phyloP scores from a whole-genome alignment of 37 sponge, comb jelly and placozoan genomes.

The Mnemiopsis leidyi region DNA sequence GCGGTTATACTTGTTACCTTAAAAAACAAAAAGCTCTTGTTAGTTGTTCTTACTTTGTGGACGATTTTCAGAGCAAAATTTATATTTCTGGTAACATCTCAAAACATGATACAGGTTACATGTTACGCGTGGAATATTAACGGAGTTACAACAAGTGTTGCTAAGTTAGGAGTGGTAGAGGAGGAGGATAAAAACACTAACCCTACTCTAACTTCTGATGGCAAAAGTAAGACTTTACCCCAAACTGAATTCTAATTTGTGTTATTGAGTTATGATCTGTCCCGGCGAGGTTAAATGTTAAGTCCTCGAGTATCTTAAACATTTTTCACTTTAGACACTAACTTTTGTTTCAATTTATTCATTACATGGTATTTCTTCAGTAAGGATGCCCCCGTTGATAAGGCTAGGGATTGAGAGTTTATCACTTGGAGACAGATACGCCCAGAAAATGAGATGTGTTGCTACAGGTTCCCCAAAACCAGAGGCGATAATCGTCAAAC shows the following conservation, averaged over 20 bases:
- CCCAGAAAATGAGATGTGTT: conserved; percentile 31
- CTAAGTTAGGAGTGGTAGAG: not conserved
- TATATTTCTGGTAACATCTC: too few species aligned
- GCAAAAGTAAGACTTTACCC: conserved; percentile 8
- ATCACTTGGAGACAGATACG: not conserved
- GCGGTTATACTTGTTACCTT: too few species aligned
- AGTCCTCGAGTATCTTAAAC: too few species aligned
- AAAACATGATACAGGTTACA: not conserved
- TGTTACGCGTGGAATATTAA: conserved; percentile 14
- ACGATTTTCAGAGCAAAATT: too few species aligned
- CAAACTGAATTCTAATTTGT: too few species aligned
- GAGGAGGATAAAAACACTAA: not conserved
- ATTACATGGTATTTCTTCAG: not conserved
- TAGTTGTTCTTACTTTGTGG: too few species aligned
- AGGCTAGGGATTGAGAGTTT: not conserved
- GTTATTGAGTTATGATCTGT: too few species aligned
- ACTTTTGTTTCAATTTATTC: too few species aligned
- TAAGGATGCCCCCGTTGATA: not conserved
- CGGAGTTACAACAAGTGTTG: not conserved
- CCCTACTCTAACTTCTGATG: not conserved
- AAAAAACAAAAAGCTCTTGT: too few species aligned
- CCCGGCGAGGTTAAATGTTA: too few species aligned
- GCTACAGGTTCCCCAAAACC: conserved; percentile 36
- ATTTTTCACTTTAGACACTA: too few species aligned
- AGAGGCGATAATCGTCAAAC: not conserved